These are phyloP conservation scores for Tachina lurida DNA, from an alignment of 2,888 invertebrate species.

Conservation along the genomic window DNA sequence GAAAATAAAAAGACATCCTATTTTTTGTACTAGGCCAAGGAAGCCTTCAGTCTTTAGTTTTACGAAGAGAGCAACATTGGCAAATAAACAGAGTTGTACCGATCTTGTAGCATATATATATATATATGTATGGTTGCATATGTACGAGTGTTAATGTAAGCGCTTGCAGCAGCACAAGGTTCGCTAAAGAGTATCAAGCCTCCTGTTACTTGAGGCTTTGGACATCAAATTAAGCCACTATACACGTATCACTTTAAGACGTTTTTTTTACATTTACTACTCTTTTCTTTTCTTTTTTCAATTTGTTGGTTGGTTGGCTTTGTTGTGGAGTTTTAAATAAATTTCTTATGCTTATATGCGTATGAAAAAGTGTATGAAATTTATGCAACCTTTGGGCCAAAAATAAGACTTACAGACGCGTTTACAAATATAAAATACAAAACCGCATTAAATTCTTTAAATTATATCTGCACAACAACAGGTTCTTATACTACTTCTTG, in stretches of 20 bases:
- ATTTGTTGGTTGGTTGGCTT: slow-evolving; percentile 1
- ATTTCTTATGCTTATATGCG: background rate
- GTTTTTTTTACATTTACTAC: slow-evolving; percentile 1
- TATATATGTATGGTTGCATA: background rate
- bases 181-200: slow-evolving; percentile 15
- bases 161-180: background rate
- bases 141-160: background rate
- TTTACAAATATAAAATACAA: slow-evolving; percentile 17
- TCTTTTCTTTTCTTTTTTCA: background rate
- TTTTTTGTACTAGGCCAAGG: slow-evolving; percentile 1
- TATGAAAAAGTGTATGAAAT: slow-evolving; percentile 14
- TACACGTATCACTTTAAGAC: slow-evolving; percentile 11
- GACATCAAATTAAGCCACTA: slow-evolving; percentile 66
- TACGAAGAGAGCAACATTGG: background rate
- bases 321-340: slow-evolving; percentile 7
- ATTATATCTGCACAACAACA: slow-evolving; percentile 59
- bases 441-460: slow-evolving; percentile 61
- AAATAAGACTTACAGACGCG: background rate
- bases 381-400: slow-evolving; percentile 47
- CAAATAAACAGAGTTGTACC: background rate
- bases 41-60: background rate
- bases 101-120: slow-evolving; percentile 18
- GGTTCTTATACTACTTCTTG: slow-evolving; percentile 47
- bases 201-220: slow-evolving; percentile 60
- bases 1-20: background rate